These are phyloP conservation scores for Xiphydria camelus DNA, from an alignment of 2,888 invertebrate genomes.

Conservation along the genomic window DNA sequence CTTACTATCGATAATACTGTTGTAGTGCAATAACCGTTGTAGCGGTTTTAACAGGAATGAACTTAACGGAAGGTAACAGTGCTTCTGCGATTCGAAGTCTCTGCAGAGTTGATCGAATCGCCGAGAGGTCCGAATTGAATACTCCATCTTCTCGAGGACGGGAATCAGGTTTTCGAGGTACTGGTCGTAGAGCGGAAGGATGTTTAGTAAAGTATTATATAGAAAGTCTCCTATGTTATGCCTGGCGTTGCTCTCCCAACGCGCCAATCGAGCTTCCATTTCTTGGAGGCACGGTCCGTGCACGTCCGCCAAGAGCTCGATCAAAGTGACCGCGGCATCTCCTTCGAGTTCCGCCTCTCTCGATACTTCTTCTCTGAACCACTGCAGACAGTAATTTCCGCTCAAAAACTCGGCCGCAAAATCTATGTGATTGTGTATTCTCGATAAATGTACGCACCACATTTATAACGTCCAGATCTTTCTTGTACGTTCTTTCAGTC, in stretches of 20 bases:
- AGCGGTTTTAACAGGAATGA: slow-evolving; percentile 81
- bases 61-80: slow-evolving; percentile 84
- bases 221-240: slow-evolving; percentile 78
- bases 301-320: slow-evolving; percentile 78
- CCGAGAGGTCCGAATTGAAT: slow-evolving; percentile 71
- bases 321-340: slow-evolving; percentile 63
- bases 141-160: slow-evolving; percentile 79
- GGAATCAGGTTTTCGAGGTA: slow-evolving; percentile 75
- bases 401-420: background rate
- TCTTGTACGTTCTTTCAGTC: slow-evolving; percentile 94
- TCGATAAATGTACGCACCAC: slow-evolving; percentile 65
- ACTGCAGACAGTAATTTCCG: slow-evolving; percentile 66
- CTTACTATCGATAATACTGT: slow-evolving; percentile 75
- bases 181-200: slow-evolving; percentile 70
- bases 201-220: slow-evolving; percentile 66
- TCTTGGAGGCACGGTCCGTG: slow-evolving; percentile 81
- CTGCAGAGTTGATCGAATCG: slow-evolving; percentile 73
- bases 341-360: slow-evolving; percentile 67
- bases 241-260: slow-evolving; percentile 70
- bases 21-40: slow-evolving; percentile 84
- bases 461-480: slow-evolving; percentile 90
- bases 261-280: slow-evolving; percentile 73
- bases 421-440: background rate
- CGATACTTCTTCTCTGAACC: slow-evolving; percentile 73
- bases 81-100: slow-evolving; percentile 80